A percentile compares a stretch with the other conserved stretches of the same genome.
phyloP scores from a whole-genome alignment of 2,797 vertebrate genomes.

The Argyrosomus regius region DNA sequence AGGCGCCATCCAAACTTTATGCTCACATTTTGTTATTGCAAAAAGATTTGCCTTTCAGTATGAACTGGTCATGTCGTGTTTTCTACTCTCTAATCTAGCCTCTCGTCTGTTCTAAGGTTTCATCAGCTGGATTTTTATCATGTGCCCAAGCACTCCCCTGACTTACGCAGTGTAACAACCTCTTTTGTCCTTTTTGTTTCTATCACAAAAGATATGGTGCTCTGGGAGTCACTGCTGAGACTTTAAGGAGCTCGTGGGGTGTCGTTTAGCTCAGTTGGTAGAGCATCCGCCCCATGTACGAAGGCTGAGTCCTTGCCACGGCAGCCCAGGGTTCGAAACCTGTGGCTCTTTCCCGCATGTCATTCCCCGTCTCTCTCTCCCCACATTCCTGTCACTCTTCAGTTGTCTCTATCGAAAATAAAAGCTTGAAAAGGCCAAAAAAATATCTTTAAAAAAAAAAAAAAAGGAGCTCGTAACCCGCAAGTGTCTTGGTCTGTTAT shows the following conservation, averaged over 20 bases:
- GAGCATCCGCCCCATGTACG: too few relatives aligned
- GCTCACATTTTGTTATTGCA: not conserved
- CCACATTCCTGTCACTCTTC: too few relatives aligned
- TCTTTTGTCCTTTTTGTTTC: conserved; percentile 39
- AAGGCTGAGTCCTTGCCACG: too few relatives aligned
- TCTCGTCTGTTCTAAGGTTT: conserved; percentile 15
- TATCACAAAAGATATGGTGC: conserved; percentile 26
- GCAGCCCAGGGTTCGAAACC: too few relatives aligned
- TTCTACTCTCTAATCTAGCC: not conserved
- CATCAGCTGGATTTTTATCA: conserved; percentile 37
- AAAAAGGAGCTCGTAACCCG: not conserved
- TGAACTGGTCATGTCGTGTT: not conserved
- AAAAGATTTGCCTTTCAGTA: not conserved
- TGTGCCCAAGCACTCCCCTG: conserved; percentile 16
- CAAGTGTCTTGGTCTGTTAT: not conserved
- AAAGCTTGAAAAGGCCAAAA: too few relatives aligned
- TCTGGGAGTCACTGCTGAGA: conserved; percentile 9
- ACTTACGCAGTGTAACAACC: conserved; percentile 2
- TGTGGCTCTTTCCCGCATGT: too few relatives aligned
- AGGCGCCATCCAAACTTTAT: not conserved
- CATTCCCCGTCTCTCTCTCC: too few relatives aligned
- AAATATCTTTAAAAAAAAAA: too few relatives aligned
- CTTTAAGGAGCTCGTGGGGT: conserved; percentile 24
- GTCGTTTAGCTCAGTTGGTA: too few relatives aligned
- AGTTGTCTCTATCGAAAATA: too few relatives aligned